A percentile compares a stretch with the other conserved stretches of the same genome.
Evolutionary conservation across 2,797 vertebrate species (phyloP).

Genomic region (Cyclura pinguis): DNA sequence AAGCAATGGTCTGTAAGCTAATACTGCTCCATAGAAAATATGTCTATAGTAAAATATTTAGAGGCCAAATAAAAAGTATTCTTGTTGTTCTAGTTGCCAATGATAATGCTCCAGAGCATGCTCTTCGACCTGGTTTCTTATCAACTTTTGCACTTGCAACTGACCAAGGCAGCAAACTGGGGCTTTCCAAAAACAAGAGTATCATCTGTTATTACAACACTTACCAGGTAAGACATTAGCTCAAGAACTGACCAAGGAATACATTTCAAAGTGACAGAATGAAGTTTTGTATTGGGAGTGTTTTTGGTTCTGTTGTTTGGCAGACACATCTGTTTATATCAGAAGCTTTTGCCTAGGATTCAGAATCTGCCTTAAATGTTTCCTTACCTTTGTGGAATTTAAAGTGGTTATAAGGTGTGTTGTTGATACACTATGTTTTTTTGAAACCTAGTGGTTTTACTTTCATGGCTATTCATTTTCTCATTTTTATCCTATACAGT

Average conservation of each 20-base stretch:
- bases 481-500: not conserved
- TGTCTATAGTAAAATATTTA: not conserved
- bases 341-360: not conserved
- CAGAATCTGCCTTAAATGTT: not conserved
- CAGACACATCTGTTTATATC: not conserved
- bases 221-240: slow-evolving; percentile 82
- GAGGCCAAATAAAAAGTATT: not conserved
- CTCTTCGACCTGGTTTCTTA: slow-evolving; percentile 92
- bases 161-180: slow-evolving; percentile 97
- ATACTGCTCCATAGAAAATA: not conserved
- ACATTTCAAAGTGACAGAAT: not conserved
- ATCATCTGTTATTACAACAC: slow-evolving; percentile 98
- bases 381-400: not conserved
- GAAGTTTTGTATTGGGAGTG: not conserved
- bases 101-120: slow-evolving; percentile 94
- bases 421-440: not conserved
- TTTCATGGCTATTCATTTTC: not conserved
- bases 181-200: slow-evolving; percentile 98
- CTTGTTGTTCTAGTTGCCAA: slow-evolving; percentile 88
- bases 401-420: not conserved
- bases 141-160: slow-evolving; percentile 96
- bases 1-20: not conserved
- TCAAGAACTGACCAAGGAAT: not conserved
- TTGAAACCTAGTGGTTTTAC: not conserved
- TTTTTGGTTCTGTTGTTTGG: not conserved